Conservation (phyloP, 2,888 invertebrate genomes). For the Drosophila melanosoma region DNA sequence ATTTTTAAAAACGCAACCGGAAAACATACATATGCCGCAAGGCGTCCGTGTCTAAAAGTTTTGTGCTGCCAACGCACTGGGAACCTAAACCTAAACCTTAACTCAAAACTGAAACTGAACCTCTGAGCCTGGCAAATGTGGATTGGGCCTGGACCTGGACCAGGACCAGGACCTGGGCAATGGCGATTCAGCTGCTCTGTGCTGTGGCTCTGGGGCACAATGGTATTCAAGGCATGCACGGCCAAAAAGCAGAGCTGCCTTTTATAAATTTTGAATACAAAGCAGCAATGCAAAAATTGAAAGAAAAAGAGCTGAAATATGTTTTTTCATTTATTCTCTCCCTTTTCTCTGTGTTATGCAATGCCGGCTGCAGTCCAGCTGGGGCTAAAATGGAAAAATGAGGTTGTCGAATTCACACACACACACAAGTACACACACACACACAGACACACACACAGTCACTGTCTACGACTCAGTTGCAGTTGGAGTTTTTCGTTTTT, state of each 20-base stretch:
- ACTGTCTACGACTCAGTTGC: background rate
- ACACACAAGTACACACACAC: background rate
- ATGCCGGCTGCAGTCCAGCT: slow-evolving; percentile 46
- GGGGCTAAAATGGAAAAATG: slow-evolving; percentile 9
- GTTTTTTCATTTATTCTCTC: slow-evolving; percentile 2
- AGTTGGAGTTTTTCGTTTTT: background rate
- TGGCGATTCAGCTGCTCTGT: slow-evolving; percentile 50
- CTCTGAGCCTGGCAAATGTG: background rate
- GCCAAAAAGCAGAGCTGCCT: slow-evolving; percentile 41
- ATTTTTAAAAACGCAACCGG: slow-evolving; percentile 70
- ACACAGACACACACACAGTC: background rate
- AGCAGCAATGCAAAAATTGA: slow-evolving; percentile 60
- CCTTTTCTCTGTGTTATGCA: slow-evolving; percentile 40
- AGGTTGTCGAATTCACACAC: background rate
- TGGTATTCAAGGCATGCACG: slow-evolving; percentile 66
- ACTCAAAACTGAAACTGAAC: background rate
- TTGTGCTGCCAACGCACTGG: slow-evolving; percentile 46
- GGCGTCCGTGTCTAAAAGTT: slow-evolving; percentile 53
- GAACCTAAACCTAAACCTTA: slow-evolving; percentile 10
- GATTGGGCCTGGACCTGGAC: background rate
- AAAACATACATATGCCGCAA: slow-evolving; percentile 75
- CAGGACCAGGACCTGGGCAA: slow-evolving; percentile 26
- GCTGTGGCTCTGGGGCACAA: slow-evolving; percentile 42
- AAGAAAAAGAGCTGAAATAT: slow-evolving; percentile 23
- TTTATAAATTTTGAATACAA: slow-evolving; percentile 74